Base-by-base conservation (phyloP, 2,113 vertebrate species). In the Rhea pennata region DNA sequence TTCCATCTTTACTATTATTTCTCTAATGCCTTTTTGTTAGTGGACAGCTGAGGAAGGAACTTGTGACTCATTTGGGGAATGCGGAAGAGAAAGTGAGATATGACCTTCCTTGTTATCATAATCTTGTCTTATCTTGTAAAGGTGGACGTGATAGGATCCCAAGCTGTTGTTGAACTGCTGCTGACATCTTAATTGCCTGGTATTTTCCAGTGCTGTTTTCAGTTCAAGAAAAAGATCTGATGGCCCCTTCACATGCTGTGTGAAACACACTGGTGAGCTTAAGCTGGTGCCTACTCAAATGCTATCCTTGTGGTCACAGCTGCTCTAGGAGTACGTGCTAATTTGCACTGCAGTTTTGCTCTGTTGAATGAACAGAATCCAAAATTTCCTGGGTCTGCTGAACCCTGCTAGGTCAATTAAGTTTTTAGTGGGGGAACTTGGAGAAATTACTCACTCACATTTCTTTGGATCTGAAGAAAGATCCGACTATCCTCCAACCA, bases 301-400 rank as follows among this genome's bases (percentile, higher is more conserved):
- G 17, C 15, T 69, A 1, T 21, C 44, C 42, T 65, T 19, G 58
- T 29, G 62, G 13, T 46, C 48, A 27, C 0, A 2, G 56, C 40
- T n/a, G 8, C 26, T 69, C 88, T 21, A 27, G 29, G 48, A 26
- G 23, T 4, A 0, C 67, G 29, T 0, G 5, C 2, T 17, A 2
- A 77, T 81, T 83, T n/a, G 5, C 46, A 5, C 48, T 14, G 50
- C 19, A 29, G 12, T 40, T 79, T 21, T 33, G 11, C 58, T 61
- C 42, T 53, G 62, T 70, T 46, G 4, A 76, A 23, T 51, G 46
- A 83, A 39, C 15, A 50, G 13, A 36, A 56, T 3, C 2, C 29
- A 13, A 53, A 58, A 81, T 50, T 88, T 33, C 31, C 48, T 26
- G 33, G 33, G n/a, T 33, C 39, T 29, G 61, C 40, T 21, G 22